Evolutionary conservation across 2,113 vertebrate species (phyloP).

Genomic region (Amazona guildingii): DNA sequence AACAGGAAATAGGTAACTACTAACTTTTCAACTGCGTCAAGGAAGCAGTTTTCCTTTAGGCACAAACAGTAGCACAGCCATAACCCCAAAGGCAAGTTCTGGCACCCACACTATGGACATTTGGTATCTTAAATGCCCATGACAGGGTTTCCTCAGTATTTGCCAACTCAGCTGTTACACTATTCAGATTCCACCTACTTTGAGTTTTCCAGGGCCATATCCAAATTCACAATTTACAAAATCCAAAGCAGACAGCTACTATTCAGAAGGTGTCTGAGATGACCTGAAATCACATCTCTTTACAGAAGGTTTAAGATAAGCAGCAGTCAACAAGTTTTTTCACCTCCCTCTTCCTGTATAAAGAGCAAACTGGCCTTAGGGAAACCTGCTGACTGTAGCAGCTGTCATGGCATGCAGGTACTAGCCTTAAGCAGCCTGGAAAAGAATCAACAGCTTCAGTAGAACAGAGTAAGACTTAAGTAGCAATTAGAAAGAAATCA

Average conservation of each 20-base stretch:
- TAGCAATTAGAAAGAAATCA: background rate
- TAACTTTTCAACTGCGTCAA: background rate
- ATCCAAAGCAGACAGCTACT: background rate
- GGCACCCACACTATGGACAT: background rate
- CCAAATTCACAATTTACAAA: background rate
- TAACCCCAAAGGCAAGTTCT: background rate
- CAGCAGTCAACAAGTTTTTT: slow-evolving; percentile 18
- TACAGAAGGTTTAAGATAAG: background rate
- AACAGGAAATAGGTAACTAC: background rate
- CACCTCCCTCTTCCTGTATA: background rate
- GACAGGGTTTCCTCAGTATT: background rate
- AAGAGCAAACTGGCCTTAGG: background rate
- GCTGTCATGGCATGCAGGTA: slow-evolving; percentile 10
- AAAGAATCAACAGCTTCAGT: background rate
- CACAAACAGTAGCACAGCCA: background rate
- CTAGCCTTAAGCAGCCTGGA: slow-evolving; percentile 21
- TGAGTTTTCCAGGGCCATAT: background rate
- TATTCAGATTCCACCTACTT: background rate
- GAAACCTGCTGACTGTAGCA: slow-evolving; percentile 6
- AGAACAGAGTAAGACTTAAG: background rate
- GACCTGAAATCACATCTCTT: background rate
- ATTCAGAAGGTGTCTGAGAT: background rate
- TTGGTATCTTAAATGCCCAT: background rate
- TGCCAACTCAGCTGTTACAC: background rate
- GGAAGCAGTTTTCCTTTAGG: background rate